Base-by-base conservation (phyloP, 2,797 vertebrate genomes). In the Enteromius mattozi region DNA sequence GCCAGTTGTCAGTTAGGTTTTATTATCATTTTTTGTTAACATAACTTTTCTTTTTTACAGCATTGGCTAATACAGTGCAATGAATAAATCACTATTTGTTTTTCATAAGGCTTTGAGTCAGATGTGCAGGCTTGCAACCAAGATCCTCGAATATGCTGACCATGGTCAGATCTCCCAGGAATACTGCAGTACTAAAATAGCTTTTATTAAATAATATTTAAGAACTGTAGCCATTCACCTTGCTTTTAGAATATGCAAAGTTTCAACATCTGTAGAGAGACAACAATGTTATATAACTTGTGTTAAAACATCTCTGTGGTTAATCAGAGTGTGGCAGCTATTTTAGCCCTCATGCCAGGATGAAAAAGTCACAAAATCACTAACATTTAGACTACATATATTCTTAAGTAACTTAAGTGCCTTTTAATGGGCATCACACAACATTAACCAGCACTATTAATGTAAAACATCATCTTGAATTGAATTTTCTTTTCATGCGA, bases 391-490 rank as follows among this genome's bases (percentile, higher is more conserved):
- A 68, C 65, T 37, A 37, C 19, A 74, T 72, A 45, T 24, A 47
- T 45, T 74, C 54, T 72, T 63, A 47, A 47, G 35, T 63, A 65
- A 47, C 56, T 16, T 47, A 3, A 8, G 56, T 72, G 30, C 2
- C n/a, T 42, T 49, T 30, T 47, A 81, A 71, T 33, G 33, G n/a
- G 5, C 40, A 74, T 47, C 42, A 65, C 70, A 63, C 19, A 17
- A 63, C 40, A 47, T 35, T 65, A 56, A 33, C 40, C 70, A 82
- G n/a, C 35, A 56, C 75, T 56, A 17, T 61, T 61, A 42, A 77
- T 77, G 8, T 61, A 42, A 77, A 61, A 14, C 0, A 8, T 13
- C 24, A 70, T 33, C 16, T 19, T 71, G 24, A 3, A 61, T 72
- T 81, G 21, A 35, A 47, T 42, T 47, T 3, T 35, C 2, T n/a